phyloP scores from a whole-genome alignment of 2,797 vertebrate species.

The Rhabdophis nuchalis region DNA sequence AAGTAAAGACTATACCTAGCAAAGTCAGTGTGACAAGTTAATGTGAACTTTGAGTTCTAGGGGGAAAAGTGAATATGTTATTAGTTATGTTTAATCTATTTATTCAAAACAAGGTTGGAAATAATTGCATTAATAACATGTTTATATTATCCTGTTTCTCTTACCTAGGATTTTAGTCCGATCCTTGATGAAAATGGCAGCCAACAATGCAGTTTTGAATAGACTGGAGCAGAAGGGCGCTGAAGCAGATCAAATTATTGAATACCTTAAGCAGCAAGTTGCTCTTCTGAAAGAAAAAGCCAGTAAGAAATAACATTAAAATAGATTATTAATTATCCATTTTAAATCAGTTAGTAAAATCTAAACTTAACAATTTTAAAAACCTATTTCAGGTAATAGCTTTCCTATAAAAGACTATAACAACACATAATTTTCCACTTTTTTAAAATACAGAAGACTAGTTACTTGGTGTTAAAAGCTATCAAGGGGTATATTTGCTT shows the following conservation, averaged over 20 bases:
- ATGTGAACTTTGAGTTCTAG: neutral
- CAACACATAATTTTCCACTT: neutral
- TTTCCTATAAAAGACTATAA: neutral
- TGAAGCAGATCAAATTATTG: constrained; percentile 94
- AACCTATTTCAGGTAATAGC: neutral
- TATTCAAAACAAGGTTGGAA: neutral
- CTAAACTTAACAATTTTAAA: neutral
- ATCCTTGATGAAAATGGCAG: constrained; percentile 86
- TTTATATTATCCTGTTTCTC: constrained; percentile 37
- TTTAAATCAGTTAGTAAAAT: neutral
- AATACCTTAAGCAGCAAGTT: constrained; percentile 94
- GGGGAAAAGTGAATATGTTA: constrained; percentile 12
- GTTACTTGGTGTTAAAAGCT: neutral
- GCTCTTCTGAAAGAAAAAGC: constrained; percentile 95
- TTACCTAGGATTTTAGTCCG: constrained; percentile 79
- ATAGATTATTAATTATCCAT: neutral
- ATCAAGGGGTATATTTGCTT: neutral
- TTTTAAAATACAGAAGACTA: neutral
- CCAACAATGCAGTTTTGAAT: constrained; percentile 79
- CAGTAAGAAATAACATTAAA: constrained; percentile 73
- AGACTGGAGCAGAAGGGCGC: constrained; percentile 91
- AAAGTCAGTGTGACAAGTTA: neutral
- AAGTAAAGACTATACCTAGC: constrained; percentile 23
- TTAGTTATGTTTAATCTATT: constrained; percentile 24
- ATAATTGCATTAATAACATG: constrained; percentile 11